Conservation (phyloP, 2,888 invertebrate genomes). For the Drosophila limbata region DNA sequence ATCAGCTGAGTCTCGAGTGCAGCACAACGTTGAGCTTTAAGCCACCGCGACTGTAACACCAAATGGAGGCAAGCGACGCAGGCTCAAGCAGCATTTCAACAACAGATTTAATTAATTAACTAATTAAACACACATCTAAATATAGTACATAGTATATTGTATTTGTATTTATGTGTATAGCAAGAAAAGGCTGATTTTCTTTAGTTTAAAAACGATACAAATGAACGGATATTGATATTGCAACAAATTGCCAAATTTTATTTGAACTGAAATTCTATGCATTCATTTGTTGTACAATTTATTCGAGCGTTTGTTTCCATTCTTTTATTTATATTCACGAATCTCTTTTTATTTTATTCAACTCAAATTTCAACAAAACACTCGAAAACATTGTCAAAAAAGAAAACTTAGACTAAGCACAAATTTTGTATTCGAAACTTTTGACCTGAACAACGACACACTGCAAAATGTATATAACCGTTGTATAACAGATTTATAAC, state of each 20-base stretch:
- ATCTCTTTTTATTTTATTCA: constrained; percentile 53
- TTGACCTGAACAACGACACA: constrained; percentile 37
- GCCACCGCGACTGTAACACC: constrained; percentile 72
- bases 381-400: constrained; percentile 70
- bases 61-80: constrained; percentile 23
- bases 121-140: constrained; percentile 2
- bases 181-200: constrained; percentile 83
- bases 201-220: constrained; percentile 70
- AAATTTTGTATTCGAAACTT: constrained; percentile 35
- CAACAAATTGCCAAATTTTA: constrained; percentile 82
- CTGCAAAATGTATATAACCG: constrained; percentile 17
- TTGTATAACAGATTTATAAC: constrained; percentile 13
- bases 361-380: constrained; percentile 31
- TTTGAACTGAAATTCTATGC: constrained; percentile 55
- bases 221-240: constrained; percentile 58
- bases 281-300: constrained; percentile 42
- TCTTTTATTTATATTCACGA: constrained; percentile 36
- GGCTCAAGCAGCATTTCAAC: constrained; percentile 56
- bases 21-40: constrained; percentile 70
- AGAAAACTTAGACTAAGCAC: constrained; percentile 28
- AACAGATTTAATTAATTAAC: constrained; percentile 33
- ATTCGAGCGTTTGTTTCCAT: constrained; percentile 30
- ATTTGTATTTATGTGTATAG: constrained; percentile 74
- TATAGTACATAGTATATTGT: constrained; percentile 26
- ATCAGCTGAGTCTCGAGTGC: constrained; percentile 66